Base-by-base conservation (phyloP, 2,113 vertebrate genomes). In the Calidris pugnax region DNA sequence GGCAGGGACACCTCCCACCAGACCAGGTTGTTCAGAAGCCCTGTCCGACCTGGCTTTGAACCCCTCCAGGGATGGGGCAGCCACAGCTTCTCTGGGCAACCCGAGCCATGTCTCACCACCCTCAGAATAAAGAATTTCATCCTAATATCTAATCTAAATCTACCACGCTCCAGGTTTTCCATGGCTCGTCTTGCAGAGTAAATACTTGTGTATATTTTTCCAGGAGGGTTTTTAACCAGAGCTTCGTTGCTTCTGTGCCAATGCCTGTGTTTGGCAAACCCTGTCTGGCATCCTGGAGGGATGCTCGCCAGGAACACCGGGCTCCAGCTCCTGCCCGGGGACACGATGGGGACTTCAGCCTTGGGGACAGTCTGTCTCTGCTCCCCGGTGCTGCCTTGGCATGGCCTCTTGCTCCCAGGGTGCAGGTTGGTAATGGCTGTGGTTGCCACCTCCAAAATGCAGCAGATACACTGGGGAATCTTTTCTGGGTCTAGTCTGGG, bases 151-250 rank as follows among this genome's bases (percentile, higher is more conserved):
- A 15, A n/a, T 23, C 57, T n/a, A n/a, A 59, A 59, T 59, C 33
- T 59, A 59, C 21, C 17, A 0, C 10, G 1, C n/a, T 20, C 37
- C 3, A 0, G 13, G 27, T 33, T 82, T 15, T 78, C 74, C 9
- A 0, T 32, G 41, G 73, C 57, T 75, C 32, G 12, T 22, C 66
- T 71, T 28, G 26, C 56, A 59, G 37, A 45, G 60, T 39, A 55
- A 55, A 32, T 19, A 19, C 22, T 39, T 3, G 17, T 24, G 45
- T 15, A 0, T 12, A 0, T 69, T 72, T 53, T 50, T n/a, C 51
- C 53, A 12, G 56, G 13, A 45, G 27, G 10, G 33, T 56, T 74
- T 74, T 63, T 53, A 26, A 39, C 39, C 30, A 45, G 55, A 63
- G 15, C 39, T 45, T 5, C 9, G 23, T 32, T 48, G 28, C 47